Conservation (phyloP, 2,797 vertebrate genomes). For the Coregonus sp. region DNA sequence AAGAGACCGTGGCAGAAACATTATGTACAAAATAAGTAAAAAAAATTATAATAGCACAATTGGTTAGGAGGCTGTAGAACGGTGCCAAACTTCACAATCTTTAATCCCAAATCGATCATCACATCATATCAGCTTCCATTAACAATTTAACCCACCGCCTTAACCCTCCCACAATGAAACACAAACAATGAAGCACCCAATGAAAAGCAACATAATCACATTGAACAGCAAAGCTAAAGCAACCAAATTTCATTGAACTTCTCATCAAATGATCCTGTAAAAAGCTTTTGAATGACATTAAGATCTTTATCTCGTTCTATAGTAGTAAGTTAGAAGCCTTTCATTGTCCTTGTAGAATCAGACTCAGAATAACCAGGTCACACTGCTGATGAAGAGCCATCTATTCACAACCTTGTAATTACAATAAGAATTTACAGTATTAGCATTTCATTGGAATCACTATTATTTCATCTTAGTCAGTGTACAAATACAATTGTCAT, state of each 20-base stretch:
- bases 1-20: too few species aligned
- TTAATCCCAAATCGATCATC: background rate
- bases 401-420: background rate
- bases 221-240: too few species aligned
- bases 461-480: background rate
- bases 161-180: background rate
- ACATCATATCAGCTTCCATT: background rate
- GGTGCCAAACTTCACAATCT: background rate
- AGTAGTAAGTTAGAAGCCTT: background rate
- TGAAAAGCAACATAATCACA: background rate
- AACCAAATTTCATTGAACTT: too few species aligned
- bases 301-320: background rate
- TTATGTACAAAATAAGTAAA: too few species aligned
- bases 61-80: too few species aligned
- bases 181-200: background rate
- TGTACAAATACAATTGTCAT: slow-evolving; percentile 19
- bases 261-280: background rate
- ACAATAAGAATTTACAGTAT: background rate
- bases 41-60: too few species aligned
- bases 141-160: background rate
- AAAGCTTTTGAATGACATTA: background rate
- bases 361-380: background rate
- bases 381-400: background rate
- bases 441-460: background rate
- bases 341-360: background rate